phyloP scores from a whole-genome alignment of 2,113 vertebrate genomes.

The Passer montanus region DNA sequence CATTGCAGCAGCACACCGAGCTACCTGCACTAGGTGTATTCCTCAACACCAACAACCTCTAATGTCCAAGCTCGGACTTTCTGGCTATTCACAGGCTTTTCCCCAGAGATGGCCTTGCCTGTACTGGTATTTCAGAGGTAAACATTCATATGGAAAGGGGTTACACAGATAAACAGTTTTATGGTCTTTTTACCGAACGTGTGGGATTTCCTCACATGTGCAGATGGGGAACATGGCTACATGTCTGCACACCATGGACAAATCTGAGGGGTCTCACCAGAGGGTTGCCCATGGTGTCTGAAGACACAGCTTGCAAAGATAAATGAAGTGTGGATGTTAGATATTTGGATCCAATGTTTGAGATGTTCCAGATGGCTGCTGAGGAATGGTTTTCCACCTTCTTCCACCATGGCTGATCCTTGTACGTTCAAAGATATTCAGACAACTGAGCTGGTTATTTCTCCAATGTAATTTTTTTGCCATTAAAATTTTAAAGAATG shows the following conservation, averaged over 20 bases:
- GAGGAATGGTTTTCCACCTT: background rate
- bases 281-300: background rate
- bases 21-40: background rate
- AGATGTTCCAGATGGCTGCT: background rate
- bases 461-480: background rate
- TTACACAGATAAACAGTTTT: background rate
- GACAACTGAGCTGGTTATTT: background rate
- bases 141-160: background rate
- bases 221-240: background rate
- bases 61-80: background rate
- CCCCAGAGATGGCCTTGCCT: background rate
- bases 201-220: background rate
- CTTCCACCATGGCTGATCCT: background rate
- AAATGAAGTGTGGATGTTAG: rapidly evolving
- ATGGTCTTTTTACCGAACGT: background rate
- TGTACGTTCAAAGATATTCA: background rate
- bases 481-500: background rate
- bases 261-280: background rate
- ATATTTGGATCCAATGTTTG: background rate
- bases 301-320: background rate
- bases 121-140: background rate
- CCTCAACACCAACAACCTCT: background rate
- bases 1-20: rapidly evolving
- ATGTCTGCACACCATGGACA: background rate
- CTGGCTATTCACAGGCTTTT: background rate